phyloP scores from a whole-genome alignment of 2,113 vertebrate genomes.

The Elephantulus edwardii region DNA sequence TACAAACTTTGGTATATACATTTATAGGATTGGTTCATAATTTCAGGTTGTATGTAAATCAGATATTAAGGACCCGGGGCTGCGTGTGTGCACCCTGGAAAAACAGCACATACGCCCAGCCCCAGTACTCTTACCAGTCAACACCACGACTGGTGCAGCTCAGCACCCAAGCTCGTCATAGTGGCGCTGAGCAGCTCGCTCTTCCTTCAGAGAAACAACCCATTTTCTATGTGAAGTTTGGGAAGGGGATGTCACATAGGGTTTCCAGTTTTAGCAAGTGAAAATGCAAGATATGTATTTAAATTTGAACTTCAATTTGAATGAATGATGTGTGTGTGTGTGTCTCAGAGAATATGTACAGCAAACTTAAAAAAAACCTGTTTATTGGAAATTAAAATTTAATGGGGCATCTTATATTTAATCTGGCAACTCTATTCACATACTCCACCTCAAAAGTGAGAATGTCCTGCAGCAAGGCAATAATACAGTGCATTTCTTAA shows the following conservation, averaged over 20 bases:
- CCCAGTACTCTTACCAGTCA: background rate
- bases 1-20: too few relatives aligned
- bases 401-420: background rate
- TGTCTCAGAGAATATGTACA: background rate
- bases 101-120: too few relatives aligned
- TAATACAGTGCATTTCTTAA: accelerated
- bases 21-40: too few relatives aligned
- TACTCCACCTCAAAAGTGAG: background rate
- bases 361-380: background rate
- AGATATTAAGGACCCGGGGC: too few relatives aligned
- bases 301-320: constrained; percentile 5
- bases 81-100: background rate
- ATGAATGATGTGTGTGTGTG: background rate
- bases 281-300: background rate
- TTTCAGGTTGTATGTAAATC: too few relatives aligned
- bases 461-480: background rate
- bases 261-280: background rate
- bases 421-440: background rate
- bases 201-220: background rate
- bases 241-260: background rate
- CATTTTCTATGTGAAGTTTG: background rate
- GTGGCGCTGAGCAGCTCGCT: background rate
- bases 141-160: background rate
- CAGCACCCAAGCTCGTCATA: background rate
- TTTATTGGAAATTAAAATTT: constrained; percentile 23